These are phyloP conservation scores for Drosophila bunnanda DNA, from an alignment of 2,888 invertebrate genomes.

Conservation along the genomic window DNA sequence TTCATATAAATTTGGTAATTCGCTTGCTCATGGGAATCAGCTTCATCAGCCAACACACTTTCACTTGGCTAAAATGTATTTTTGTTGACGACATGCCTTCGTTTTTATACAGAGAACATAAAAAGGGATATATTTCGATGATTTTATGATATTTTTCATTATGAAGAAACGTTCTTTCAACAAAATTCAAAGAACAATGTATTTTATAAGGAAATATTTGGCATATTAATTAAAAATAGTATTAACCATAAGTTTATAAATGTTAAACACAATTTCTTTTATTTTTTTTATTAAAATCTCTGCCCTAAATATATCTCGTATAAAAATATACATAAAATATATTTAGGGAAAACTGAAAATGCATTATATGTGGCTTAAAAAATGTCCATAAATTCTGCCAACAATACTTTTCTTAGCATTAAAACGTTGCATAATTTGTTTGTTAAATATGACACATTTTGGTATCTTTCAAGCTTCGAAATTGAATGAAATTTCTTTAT, in stretches of 20 bases:
- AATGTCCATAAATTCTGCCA: too few relatives aligned
- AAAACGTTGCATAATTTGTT: neutral
- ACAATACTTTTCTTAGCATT: too few relatives aligned
- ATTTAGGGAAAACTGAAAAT: too few relatives aligned
- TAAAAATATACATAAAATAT: too few relatives aligned
- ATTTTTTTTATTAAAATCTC: too few relatives aligned
- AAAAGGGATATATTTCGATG: neutral
- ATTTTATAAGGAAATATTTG: neutral
- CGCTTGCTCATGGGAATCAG: slow-evolving; percentile 25
- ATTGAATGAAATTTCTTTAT: neutral
- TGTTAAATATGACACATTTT: neutral
- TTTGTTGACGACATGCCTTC: slow-evolving; percentile 2
- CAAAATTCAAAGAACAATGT: neutral
- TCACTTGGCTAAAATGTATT: slow-evolving; percentile 33
- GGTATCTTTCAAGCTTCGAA: fast-evolving
- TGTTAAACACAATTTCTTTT: too few relatives aligned
- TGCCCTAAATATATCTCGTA: too few relatives aligned
- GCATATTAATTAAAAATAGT: too few relatives aligned
- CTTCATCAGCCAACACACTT: slow-evolving; percentile 23
- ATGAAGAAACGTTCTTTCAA: neutral
- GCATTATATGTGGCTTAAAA: too few relatives aligned
- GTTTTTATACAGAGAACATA: neutral
- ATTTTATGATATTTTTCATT: neutral
- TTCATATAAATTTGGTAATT: slow-evolving; percentile 16
- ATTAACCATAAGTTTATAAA: too few relatives aligned